Evolutionary conservation across 2,113 vertebrate genomes (phyloP), one percentile per base, ranked within the genome.

Genomic region (Nothocercus julius): DNA sequence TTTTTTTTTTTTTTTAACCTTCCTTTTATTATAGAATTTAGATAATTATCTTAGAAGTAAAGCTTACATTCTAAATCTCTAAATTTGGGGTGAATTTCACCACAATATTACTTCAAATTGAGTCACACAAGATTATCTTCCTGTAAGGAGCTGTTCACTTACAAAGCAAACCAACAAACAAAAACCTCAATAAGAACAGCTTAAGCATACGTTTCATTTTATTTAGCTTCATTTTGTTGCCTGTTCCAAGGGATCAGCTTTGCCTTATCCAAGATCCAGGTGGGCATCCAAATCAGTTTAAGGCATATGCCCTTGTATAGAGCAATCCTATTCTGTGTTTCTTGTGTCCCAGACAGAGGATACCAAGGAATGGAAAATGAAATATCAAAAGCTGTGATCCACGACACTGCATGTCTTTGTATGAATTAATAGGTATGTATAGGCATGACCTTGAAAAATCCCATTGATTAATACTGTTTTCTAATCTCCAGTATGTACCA

Each of bases 261-360:
- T 70, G 11, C 76, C 12, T 45, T 16, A 47, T 42, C 4, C 0
- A 0, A 32, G 24, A 54, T 42, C 5, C 0, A 0, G 22, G 3
- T 45, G 20, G 9, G 32, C 22, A 64, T 7, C 6, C 9, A 21
- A 15, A 76, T 45, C 0, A 0, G 45, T 58, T 85, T 70, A 27
- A 58, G 5, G 13, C 2, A 9, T 20, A 22, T 44, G 20, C 5
- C 24, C 56, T 8, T 4, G 6, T 36, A 51, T 38, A n/a, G 4
- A 38, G 9, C 80, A 36, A 21, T 8, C n/a, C n/a, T 2, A 30
- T 1, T 42, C 22, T 45, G 2, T 28, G 5, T 16, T 8, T 15
- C 32, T 59, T 53, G 25, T 62, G 12, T 67, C 11, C 11, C 27
- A 56, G 47, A 49, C 0, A n/a, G 16, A 11, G 40, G 40, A 73